Evolutionary conservation across 2,888 invertebrate species (phyloP).

Genomic region (Blastobasis lacticolella): DNA sequence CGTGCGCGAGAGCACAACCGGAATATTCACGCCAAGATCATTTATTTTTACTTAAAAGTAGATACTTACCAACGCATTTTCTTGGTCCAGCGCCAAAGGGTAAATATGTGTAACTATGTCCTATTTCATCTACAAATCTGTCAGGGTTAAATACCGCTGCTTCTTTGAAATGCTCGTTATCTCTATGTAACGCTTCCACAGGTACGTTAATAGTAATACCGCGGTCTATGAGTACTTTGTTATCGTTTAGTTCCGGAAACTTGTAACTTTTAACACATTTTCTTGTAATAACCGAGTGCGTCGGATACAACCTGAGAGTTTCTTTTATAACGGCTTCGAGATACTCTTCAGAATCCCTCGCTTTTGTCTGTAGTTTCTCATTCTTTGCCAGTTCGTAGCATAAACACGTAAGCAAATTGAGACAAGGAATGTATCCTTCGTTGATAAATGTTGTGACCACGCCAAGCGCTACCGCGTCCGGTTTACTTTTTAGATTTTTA

Average conservation of each 20-base stretch:
- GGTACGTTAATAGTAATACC: slow-evolving; percentile 53
- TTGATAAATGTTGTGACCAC: slow-evolving; percentile 45
- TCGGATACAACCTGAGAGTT: slow-evolving; percentile 53
- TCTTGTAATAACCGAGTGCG: slow-evolving; percentile 51
- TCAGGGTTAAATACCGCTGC: slow-evolving; percentile 48
- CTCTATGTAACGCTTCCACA: slow-evolving; percentile 50
- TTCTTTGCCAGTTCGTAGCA: slow-evolving; percentile 51
- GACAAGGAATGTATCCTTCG: slow-evolving; percentile 57
- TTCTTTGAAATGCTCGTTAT: slow-evolving; percentile 43
- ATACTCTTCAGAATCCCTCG: slow-evolving; percentile 40
- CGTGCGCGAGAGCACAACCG: too few relatives aligned
- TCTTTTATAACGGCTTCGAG: slow-evolving; percentile 54
- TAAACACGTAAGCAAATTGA: slow-evolving; percentile 44
- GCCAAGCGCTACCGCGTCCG: slow-evolving; percentile 46
- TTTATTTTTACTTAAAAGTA: background rate
- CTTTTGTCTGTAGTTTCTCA: slow-evolving; percentile 39
- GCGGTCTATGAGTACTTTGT: slow-evolving; percentile 45
- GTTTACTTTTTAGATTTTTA: slow-evolving; percentile 22
- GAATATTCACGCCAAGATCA: too few relatives aligned
- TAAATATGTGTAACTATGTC: slow-evolving; percentile 41
- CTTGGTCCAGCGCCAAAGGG: slow-evolving; percentile 64
- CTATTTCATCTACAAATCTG: slow-evolving; percentile 40
- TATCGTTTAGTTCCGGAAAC: slow-evolving; percentile 31
- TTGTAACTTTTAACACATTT: slow-evolving; percentile 53
- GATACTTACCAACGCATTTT: slow-evolving; percentile 56